Evolutionary conservation across 2,113 vertebrate species (phyloP), one percentile per base, ranked within the genome.

Genomic region (Cyprinodon brontotheroides): DNA sequence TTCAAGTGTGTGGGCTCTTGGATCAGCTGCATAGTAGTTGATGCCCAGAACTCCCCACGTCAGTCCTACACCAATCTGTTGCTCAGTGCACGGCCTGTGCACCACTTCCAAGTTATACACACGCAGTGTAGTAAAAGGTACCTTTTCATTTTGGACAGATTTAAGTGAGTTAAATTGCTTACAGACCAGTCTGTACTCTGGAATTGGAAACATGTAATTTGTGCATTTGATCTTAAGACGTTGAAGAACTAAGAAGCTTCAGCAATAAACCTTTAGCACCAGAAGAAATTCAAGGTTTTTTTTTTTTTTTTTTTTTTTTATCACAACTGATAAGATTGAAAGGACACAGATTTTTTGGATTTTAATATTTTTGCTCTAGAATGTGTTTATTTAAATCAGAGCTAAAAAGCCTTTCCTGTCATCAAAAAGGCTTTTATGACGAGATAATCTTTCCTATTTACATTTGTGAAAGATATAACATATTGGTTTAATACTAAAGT

Each of bases 11-110:
- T 90, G 81, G 88, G 89, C 77, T 82, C 75, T 86, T 89, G 83
- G 86, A 91, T 79, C 71, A 78, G 65, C 77, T 75, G 60, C 68
- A 48, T 70, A 68, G 74, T 80, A 53, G 72, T 81, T 53, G 50
- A 15, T 78, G 84, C 86, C 87, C 79, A 86, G 80, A 87, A 82
- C 79, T 79, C 87, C 74, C 78, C 60, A 74, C 81, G 86, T 84
- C 75, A 84, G 68, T 88, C 86, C 85, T 77, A 89, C 89, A 86
- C 86, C 89, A 90, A 90, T 89, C 89, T 90, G 91, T 88, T 79
- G 79, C 79, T 75, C 77, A 67, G 48, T 71, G 85, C 86, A 86
- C 75, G 74, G 72, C 69, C 61, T 78, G 50, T 67, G 70, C 63
- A 48, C 59, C 78, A 72, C 63, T 67, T 75, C 72, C 69, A n/a